Percentiles rank a stretch among this genome's conserved stretches.
Conservation (phyloP, 2,113 vertebrate genomes). For the Caranx melampygus region DNA sequence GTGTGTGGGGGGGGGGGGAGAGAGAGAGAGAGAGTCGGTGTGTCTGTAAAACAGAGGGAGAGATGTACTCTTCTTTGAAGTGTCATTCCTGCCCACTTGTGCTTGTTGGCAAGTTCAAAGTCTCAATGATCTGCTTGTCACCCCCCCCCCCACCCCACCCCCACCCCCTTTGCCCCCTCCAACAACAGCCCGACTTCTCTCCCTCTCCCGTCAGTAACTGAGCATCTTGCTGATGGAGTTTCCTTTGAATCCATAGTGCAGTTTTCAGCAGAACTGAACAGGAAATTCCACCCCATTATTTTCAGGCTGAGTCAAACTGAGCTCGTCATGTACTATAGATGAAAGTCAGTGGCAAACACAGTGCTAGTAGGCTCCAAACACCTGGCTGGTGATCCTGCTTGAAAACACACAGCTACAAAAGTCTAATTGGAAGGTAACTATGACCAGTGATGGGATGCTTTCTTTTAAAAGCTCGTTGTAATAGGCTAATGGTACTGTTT, state of each 20-base stretch:
- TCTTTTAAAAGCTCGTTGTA: no score
- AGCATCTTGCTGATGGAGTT: conserved; percentile 53
- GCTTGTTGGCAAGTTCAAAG: conserved; percentile 34
- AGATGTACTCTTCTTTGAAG: conserved; percentile 18
- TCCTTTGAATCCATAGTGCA: conserved; percentile 63
- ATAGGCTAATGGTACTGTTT: no score
- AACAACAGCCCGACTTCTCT: background rate
- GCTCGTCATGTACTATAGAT: conserved; percentile 53
- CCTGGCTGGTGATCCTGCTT: background rate
- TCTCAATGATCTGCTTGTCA: conserved; percentile 27
- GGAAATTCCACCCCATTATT: conserved; percentile 71
- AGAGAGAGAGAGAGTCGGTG: background rate
- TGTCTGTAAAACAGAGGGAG: background rate
- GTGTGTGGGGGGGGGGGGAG: background rate
- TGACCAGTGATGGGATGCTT: background rate
- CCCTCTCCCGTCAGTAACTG: conserved; percentile 25
- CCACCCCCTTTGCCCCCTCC: background rate
- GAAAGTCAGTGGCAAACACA: conserved; percentile 51
- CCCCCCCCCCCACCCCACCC: background rate
- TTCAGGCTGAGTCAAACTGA: conserved; percentile 54
- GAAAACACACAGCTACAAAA: background rate
- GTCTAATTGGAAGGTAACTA: background rate
- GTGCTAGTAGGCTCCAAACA: conserved; percentile 12
- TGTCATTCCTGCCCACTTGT: conserved; percentile 7
- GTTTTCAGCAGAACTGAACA: conserved; percentile 52